Conservation (phyloP, 2,113 vertebrate genomes). For the Rhea americana region DNA sequence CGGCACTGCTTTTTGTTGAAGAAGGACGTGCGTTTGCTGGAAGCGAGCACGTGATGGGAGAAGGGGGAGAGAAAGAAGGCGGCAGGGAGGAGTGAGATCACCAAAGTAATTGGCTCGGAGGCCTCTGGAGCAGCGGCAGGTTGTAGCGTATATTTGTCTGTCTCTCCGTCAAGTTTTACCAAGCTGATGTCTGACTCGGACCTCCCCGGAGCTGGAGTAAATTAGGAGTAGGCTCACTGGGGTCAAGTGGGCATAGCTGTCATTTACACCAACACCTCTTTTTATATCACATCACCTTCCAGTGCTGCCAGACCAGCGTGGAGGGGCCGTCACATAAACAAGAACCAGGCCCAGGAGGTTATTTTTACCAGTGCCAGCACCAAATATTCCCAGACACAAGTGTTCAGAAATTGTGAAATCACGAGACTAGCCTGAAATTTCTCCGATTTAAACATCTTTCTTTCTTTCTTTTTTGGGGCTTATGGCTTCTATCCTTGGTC, state of each 20-base stretch:
- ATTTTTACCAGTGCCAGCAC: background rate
- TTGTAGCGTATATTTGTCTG: background rate
- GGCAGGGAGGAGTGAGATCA: conserved; percentile 31
- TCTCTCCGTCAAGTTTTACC: background rate
- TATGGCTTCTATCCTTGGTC: background rate
- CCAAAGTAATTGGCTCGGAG: background rate
- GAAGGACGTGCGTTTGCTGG: conserved; percentile 35
- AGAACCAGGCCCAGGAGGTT: background rate
- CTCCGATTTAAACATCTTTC: rapidly evolving
- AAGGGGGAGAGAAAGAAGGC: conserved; percentile 16
- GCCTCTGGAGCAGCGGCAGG: conserved; percentile 42
- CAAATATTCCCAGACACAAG: background rate
- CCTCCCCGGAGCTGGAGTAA: conserved; percentile 51
- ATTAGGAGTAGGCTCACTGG: background rate
- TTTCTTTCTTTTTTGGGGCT: background rate
- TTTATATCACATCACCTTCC: background rate
- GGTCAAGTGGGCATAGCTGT: conserved; percentile 39
- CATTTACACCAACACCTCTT: conserved; percentile 4
- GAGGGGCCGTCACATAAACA: background rate
- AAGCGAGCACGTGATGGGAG: background rate
- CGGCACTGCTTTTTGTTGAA: background rate
- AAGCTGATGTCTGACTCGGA: background rate
- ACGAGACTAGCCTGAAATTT: background rate
- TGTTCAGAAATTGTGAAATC: background rate
- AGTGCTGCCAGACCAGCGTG: background rate